Evolutionary conservation across 2,888 invertebrate species (phyloP).

Genomic region (Amphipoea lucens): DNA sequence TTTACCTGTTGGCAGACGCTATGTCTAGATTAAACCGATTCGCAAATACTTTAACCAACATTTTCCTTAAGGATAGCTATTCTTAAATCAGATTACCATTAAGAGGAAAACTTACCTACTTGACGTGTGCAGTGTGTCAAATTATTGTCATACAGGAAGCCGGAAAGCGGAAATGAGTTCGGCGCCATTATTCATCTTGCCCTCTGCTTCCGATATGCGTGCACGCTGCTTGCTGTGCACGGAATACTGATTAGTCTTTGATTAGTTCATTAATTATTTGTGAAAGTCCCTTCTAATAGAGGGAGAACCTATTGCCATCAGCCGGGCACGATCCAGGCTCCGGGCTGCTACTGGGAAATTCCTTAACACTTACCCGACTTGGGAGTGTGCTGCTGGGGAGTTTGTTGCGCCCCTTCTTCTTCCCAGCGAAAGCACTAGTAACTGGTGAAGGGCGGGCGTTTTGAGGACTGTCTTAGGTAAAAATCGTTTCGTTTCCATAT

Average conservation of each 20-base stretch:
- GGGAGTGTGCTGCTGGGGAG: too few species aligned
- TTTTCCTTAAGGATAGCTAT: constrained; percentile 42
- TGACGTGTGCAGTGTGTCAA: constrained; percentile 45
- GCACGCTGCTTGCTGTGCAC: constrained; percentile 26
- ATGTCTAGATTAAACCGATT: neutral
- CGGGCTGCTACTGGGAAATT: too few species aligned
- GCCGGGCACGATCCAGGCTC: too few species aligned
- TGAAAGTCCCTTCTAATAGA: neutral
- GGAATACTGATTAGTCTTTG: constrained; percentile 57
- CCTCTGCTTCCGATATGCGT: constrained; percentile 45
- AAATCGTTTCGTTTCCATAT: too few species aligned
- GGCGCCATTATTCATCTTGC: constrained; percentile 55
- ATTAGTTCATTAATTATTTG: constrained; percentile 20
- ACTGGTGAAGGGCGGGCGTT: too few species aligned
- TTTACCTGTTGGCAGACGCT: constrained; percentile 32
- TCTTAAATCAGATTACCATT: constrained; percentile 7
- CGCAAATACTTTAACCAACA: neutral
- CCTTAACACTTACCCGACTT: too few species aligned
- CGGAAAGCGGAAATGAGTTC: constrained; percentile 45
- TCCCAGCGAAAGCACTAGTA: too few species aligned
- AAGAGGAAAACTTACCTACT: constrained; percentile 29
- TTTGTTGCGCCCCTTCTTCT: too few species aligned
- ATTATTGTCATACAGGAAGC: constrained; percentile 43
- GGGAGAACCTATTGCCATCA: too few species aligned
- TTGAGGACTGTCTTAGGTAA: too few species aligned